Percentiles rank a stretch among this genome's conserved stretches.
phyloP scores from a whole-genome alignment of 2,113 vertebrate genomes.

The Castor canadensis region DNA sequence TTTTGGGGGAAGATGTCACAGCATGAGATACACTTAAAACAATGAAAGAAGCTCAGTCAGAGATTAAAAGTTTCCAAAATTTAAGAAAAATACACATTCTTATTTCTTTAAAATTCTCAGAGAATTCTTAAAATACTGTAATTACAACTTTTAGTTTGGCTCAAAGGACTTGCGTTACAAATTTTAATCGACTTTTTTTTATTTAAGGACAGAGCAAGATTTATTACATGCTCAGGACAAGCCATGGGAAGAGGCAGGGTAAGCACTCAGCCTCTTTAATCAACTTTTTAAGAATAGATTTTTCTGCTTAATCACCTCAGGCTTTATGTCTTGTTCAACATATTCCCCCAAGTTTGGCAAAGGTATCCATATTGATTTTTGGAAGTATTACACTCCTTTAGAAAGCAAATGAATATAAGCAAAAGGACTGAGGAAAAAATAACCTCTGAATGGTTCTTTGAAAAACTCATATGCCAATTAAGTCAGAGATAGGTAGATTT shows the following conservation, averaged over 20 bases:
- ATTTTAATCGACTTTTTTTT: too few relatives aligned
- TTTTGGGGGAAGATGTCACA: neutral
- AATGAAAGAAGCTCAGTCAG: slow-evolving; percentile 9
- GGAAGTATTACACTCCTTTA: neutral
- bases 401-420: slow-evolving; percentile 32
- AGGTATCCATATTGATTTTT: neutral
- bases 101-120: slow-evolving; percentile 45
- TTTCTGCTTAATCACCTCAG: neutral
- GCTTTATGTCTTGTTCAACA: slow-evolving; percentile 14
- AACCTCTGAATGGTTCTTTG: slow-evolving; percentile 6
- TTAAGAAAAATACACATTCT: slow-evolving; percentile 30
- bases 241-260: too few relatives aligned
- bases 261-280: too few relatives aligned
- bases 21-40: neutral
- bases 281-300: neutral
- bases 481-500: neutral
- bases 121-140: slow-evolving; percentile 45
- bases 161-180: slow-evolving; percentile 32
- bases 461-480: slow-evolving; percentile 33
- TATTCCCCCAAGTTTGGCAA: neutral
- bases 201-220: too few relatives aligned
- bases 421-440: slow-evolving; percentile 26
- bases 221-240: too few relatives aligned
- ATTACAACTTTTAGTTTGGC: slow-evolving; percentile 43
- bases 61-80: slow-evolving; percentile 36